phyloP scores from a whole-genome alignment of 2,888 invertebrate species.

The Argyra leucocephala region DNA sequence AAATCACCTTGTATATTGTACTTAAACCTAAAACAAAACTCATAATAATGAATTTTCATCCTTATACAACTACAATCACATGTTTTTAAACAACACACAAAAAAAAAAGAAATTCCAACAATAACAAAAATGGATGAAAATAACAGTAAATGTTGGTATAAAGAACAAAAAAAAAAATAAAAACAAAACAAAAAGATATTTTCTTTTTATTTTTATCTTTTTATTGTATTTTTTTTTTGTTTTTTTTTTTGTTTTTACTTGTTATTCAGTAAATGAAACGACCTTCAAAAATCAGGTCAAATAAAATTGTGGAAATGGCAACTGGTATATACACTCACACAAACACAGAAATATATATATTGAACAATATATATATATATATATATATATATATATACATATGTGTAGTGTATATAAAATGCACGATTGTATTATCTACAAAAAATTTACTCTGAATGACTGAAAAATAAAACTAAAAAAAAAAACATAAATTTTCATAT shows the following conservation, averaged over 20 bases:
- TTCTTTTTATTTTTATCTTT: too few species aligned
- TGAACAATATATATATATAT: background rate
- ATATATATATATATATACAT: background rate
- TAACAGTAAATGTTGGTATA: background rate
- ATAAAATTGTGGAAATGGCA: background rate
- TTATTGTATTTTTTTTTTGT: background rate
- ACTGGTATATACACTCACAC: background rate
- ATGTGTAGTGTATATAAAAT: too few species aligned
- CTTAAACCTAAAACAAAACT: too few species aligned
- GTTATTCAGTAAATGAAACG: background rate
- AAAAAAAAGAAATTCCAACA: background rate
- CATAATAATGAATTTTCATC: too few species aligned
- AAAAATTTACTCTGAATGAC: too few species aligned
- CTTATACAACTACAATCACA: background rate
- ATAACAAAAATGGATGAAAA: background rate
- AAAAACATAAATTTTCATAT: too few species aligned
- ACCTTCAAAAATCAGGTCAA: slow-evolving; percentile 6
- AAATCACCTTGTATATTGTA: too few species aligned
- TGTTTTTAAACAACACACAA: background rate
- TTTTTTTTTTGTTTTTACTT: background rate
- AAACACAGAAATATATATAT: background rate
- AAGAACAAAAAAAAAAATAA: too few species aligned
- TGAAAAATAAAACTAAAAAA: too few species aligned
- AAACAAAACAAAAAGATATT: too few species aligned
- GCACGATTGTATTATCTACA: too few species aligned